Evolutionary conservation across 1,140 invertebrate species (phyloP), one percentile per base, ranked within the genome.

Genomic region (Dinoponera quadriceps): DNA sequence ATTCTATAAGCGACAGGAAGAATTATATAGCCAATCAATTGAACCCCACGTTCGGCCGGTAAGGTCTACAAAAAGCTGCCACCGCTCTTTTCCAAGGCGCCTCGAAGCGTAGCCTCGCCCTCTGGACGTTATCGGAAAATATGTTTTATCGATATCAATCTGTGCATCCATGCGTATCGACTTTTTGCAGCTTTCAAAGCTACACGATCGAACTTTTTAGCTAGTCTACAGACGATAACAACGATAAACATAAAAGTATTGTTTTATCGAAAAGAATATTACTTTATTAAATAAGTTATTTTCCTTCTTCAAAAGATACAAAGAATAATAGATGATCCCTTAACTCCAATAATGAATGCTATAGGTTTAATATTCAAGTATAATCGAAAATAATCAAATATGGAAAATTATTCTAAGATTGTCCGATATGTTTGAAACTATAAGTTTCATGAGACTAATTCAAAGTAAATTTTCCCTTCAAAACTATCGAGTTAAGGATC

Each of bases 11-110:
- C 60, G 97, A 98, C 94, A 96, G 96, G 82, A 96, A 97, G 60
- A 96, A 97, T 88, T 97, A 97, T 90, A 95, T 97, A 38, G 95
- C 96, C 14, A 97, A 97, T 91, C 96, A 97, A 83, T 92, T 97
- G n/a, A 98, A 98, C 95, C 98, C 98, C 0, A 94, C 97, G 14
- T 98, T 98, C 94, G 98, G 98, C 81, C 97, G 95, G 96, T 97
- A 94, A 66, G 44, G 33, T 57, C n/a, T 4, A 55, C 33, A 59
- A 82, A 66, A 78, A 48, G 44, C 55, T 22, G 18, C 18, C 29
- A 14, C 22, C 54, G 22, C 29, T 49, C 51, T 65, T 57, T 20
- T 48, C 11, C 48, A 20, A 57, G 48, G 74, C 65, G 9, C 51
- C 11, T 20, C 51, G 49, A 29, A 22, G 29, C 27, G 55, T 22